Conservation (phyloP, 2,888 invertebrate genomes). For the Coelopa pilipes region DNA sequence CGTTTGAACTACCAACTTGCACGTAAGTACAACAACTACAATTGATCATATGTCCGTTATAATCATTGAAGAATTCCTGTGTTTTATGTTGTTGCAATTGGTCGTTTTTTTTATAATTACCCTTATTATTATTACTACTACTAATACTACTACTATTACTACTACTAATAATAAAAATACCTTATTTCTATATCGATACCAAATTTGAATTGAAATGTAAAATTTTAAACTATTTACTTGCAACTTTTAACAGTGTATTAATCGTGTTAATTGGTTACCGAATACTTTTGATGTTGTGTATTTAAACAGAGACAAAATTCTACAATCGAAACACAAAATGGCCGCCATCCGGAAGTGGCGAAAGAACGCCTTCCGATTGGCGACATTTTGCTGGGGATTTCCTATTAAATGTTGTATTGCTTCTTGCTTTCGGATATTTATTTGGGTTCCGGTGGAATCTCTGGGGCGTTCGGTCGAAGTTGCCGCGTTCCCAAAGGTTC, state of each 20-base stretch:
- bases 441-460: neutral
- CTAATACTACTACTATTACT: too few relatives aligned
- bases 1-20: slow-evolving; percentile 22
- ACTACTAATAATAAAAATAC: too few relatives aligned
- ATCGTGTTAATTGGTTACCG: slow-evolving; percentile 28
- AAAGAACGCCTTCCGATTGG: too few relatives aligned
- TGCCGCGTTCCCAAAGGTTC: neutral
- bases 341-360: too few relatives aligned
- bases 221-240: slow-evolving; percentile 1
- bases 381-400: too few relatives aligned
- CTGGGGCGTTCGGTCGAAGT: neutral
- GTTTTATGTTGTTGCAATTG: slow-evolving; percentile 36
- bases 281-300: slow-evolving; percentile 31
- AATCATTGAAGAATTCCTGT: slow-evolving; percentile 31
- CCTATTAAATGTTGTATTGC: neutral
- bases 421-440: neutral
- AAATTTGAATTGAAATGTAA: neutral
- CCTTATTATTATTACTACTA: neutral
- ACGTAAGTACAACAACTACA: slow-evolving; percentile 31
- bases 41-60: slow-evolving; percentile 28
- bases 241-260: neutral
- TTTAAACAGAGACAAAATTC: neutral
- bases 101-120: slow-evolving; percentile 16
- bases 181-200: neutral
- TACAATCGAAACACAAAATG: too few relatives aligned